These are phyloP conservation scores for Sminthurinus aureus DNA, from an alignment of 2,888 invertebrate genomes.

Conservation along the genomic window DNA sequence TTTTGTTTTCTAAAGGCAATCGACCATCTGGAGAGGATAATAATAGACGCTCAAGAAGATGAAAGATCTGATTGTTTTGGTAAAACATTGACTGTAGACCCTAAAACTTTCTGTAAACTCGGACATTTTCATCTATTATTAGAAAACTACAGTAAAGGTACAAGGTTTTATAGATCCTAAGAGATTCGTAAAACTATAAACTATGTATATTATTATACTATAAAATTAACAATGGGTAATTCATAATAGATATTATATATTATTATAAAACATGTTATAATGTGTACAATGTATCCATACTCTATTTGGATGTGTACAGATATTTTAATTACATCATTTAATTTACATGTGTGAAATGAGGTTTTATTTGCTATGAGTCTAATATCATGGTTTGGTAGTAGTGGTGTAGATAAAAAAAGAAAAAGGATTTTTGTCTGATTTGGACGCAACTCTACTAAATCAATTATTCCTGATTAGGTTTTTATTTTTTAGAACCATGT, in stretches of 20 bases:
- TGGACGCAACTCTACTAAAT: too few relatives aligned
- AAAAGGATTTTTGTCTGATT: too few relatives aligned
- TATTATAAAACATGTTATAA: neutral
- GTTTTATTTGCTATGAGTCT: too few relatives aligned
- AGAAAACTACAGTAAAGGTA: slow-evolving; percentile 95
- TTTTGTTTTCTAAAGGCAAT: slow-evolving; percentile 71
- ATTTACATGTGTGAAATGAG: too few relatives aligned
- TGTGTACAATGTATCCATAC: neutral
- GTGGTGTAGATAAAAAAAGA: too few relatives aligned
- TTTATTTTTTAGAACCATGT: too few relatives aligned
- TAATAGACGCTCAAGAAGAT: slow-evolving; percentile 73
- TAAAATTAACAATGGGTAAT: too few relatives aligned
- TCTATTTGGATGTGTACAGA: neutral
- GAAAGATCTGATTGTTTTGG: slow-evolving; percentile 25
- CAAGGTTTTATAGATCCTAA: neutral
- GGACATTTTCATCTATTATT: slow-evolving; percentile 94
- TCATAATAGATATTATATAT: neutral
- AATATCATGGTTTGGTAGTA: too few relatives aligned
- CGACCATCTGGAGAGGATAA: slow-evolving; percentile 83
- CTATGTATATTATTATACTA: too few relatives aligned
- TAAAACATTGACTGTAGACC: slow-evolving; percentile 72
- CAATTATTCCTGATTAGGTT: too few relatives aligned
- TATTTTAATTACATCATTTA: neutral
- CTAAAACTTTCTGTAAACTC: slow-evolving; percentile 90
- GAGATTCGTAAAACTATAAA: too few relatives aligned